Percentiles rank a stretch among this genome's conserved stretches.
These are phyloP conservation scores for Agapornis roseicollis DNA, from an alignment of 2,113 vertebrate genomes.

Conservation along the genomic window DNA sequence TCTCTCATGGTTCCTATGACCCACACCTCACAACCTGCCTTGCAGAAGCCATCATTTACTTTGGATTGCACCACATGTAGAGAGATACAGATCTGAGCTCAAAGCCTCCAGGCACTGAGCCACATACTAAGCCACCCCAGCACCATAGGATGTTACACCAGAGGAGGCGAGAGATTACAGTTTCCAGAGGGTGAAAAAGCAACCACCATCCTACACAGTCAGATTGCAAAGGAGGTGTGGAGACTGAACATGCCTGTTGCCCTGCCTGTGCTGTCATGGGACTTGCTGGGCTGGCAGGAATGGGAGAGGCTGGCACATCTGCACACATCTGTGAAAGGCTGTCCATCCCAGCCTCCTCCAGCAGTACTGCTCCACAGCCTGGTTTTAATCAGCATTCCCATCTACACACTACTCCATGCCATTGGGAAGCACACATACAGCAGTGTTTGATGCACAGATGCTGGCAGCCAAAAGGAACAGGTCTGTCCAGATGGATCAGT, in stretches of 20 bases:
- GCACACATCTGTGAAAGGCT: not conserved
- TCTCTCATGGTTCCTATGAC: not conserved
- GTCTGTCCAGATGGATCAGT: not conserved
- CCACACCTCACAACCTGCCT: not conserved
- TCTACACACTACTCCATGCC: fast-evolving
- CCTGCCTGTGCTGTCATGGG: not conserved
- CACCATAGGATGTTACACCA: fast-evolving
- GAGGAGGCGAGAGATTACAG: not conserved
- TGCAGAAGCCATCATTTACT: not conserved
- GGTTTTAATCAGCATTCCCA: not conserved
- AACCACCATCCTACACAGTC: not conserved
- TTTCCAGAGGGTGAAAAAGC: not conserved
- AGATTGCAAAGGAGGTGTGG: not conserved
- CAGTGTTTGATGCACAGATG: fast-evolving
- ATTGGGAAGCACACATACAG: not conserved
- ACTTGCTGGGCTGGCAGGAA: not conserved
- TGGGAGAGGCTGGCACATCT: not conserved
- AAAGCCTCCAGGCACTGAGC: not conserved
- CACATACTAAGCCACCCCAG: not conserved
- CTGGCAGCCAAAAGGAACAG: not conserved
- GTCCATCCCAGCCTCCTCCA: not conserved
- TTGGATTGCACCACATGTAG: not conserved
- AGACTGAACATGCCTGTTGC: not conserved
- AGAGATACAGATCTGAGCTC: not conserved
- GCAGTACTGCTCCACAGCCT: not conserved